phyloP scores from a whole-genome alignment of 2,797 vertebrate genomes.

The Gobionotothen gibberifrons region DNA sequence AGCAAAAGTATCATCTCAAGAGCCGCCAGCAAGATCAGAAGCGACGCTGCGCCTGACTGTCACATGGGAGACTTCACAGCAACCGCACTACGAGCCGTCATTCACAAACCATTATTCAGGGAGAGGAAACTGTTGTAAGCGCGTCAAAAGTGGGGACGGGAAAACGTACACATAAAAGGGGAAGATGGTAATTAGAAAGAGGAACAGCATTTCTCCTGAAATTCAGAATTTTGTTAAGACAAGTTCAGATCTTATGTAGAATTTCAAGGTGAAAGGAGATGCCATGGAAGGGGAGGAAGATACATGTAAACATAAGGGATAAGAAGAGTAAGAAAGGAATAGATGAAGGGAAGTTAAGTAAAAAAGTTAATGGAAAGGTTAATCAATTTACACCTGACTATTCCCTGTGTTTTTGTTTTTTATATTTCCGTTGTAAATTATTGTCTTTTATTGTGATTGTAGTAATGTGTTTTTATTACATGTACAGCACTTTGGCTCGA shows the following conservation, averaged over 20 bases:
- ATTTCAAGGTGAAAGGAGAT: slow-evolving; percentile 37
- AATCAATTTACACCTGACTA: not conserved
- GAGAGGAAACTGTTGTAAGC: slow-evolving; percentile 36
- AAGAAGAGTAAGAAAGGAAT: not conserved
- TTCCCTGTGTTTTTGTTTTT: no score
- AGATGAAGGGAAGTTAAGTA: not conserved
- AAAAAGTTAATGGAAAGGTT: not conserved
- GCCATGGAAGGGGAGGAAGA: slow-evolving; percentile 17
- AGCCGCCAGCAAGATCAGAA: slow-evolving; percentile 57
- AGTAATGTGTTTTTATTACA: no score
- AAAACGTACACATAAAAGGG: slow-evolving; percentile 28
- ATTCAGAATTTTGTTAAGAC: slow-evolving; percentile 37
- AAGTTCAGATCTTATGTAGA: slow-evolving; percentile 27
- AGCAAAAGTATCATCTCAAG: slow-evolving; percentile 57
- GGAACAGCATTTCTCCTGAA: slow-evolving; percentile 39
- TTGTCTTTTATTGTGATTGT: no score
- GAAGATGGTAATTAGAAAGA: slow-evolving; percentile 62
- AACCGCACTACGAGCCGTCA: slow-evolving; percentile 23
- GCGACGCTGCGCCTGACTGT: slow-evolving; percentile 41
- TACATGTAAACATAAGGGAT: not conserved
- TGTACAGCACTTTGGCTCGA: no score
- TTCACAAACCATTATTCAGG: slow-evolving; percentile 37
- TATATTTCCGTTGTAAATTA: no score
- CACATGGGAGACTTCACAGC: slow-evolving; percentile 56
- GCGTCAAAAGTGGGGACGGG: slow-evolving; percentile 36